A percentile compares a stretch with the other conserved stretches of the same genome.
phyloP scores from a whole-genome alignment of 2,797 vertebrate genomes.

The Monodelphis domestica region DNA sequence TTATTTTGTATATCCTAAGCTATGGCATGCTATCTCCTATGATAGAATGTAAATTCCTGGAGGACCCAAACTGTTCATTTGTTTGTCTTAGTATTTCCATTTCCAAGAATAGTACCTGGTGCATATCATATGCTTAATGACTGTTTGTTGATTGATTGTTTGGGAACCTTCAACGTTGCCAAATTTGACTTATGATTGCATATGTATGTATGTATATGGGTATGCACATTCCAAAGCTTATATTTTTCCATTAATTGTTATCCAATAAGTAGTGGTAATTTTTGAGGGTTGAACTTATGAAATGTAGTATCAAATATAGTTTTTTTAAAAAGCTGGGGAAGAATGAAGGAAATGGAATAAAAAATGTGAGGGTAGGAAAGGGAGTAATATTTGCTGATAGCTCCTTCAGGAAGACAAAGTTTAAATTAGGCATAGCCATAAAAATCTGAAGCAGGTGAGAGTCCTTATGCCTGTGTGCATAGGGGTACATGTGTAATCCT shows the following conservation, averaged over 20 bases:
- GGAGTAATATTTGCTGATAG: not conserved
- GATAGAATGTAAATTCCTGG: not conserved
- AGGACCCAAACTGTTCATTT: too few species aligned
- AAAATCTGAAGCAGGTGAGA: not conserved
- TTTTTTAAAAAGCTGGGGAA: not conserved
- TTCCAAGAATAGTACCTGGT: not conserved
- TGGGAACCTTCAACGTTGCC: constrained; percentile 8
- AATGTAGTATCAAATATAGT: not conserved
- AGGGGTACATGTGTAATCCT: not conserved
- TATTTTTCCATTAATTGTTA: constrained; percentile 50
- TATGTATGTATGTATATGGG: not conserved
- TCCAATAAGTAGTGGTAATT: not conserved
- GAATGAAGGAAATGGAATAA: constrained; percentile 25
- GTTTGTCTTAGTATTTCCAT: not conserved
- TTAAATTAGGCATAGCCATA: not conserved
- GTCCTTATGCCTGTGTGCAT: not conserved
- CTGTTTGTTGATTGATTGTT: not conserved
- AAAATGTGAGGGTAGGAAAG: not conserved
- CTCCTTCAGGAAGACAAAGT: not conserved
- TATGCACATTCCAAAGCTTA: not conserved
- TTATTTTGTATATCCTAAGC: not conserved
- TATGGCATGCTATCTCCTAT: not conserved
- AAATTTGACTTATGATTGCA: constrained; percentile 19
- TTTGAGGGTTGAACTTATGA: constrained; percentile 45
- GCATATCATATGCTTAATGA: not conserved